Evolutionary conservation across 1,140 invertebrate species (phyloP).

Genomic region (Yoshiicerus persimilis): DNA sequence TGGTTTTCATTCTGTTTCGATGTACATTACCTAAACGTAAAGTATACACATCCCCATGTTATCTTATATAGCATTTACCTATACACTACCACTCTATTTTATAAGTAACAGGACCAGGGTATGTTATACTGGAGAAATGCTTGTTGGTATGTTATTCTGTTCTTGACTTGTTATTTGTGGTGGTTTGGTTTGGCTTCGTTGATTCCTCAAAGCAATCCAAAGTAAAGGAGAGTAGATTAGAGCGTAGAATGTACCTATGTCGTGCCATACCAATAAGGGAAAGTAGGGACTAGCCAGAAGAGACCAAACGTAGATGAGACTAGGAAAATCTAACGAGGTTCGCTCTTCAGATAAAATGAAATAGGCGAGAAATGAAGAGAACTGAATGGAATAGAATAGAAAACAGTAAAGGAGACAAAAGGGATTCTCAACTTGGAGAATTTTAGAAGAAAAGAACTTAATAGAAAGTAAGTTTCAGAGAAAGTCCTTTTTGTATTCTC

Average conservation of each 20-base stretch:
- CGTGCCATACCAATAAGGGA: no score
- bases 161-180: not conserved
- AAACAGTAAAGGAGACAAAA: not conserved
- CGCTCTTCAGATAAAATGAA: not conserved
- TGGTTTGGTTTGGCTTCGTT: not conserved
- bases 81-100: no score
- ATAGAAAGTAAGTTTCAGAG: not conserved
- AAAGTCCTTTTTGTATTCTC: not conserved
- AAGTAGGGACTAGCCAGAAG: not conserved
- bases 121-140: no score
- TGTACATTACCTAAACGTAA: no score
- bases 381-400: not conserved
- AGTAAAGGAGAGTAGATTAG: not conserved
- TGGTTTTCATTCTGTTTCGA: not conserved
- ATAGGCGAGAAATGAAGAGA: not conserved
- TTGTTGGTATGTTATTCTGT: not conserved
- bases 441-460: not conserved
- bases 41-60: no score
- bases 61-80: no score
- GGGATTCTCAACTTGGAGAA: not conserved
- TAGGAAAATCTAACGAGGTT: not conserved
- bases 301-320: not conserved
- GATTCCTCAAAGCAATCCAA: not conserved
- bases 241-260: not conserved
- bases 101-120: no score